Evolutionary conservation across 2,797 vertebrate genomes (phyloP), one percentile per base, ranked within the genome.

Genomic region (Cirrhinus molitorella): DNA sequence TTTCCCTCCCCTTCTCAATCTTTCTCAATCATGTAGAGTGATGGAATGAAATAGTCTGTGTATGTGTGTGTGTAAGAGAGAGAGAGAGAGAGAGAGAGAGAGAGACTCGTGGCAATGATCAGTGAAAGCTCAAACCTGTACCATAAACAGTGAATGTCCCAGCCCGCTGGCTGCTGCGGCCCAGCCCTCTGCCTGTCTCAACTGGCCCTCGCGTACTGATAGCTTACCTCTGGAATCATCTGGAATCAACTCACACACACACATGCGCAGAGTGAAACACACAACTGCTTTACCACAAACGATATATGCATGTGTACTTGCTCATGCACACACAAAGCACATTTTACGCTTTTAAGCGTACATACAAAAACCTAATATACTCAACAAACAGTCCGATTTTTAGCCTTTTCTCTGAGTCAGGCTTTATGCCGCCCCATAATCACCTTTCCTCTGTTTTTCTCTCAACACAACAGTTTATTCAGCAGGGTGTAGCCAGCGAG

Each of bases 191-290:
- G 89, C 98, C 12, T 98, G 98, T 96, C 63, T 89, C 92, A 95
- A 94, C 98, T 94, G 94, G 97, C 94, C 21, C 82, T 70, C 3
- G 19, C 86, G 89, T 89, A 92, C 92, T 96, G 95, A 97, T 95
- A 94, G 93, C 95, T 94, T 95, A 91, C 91, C 91, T 95, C 90
- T 95, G 96, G 96, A 97, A 97, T 98, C 96, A 93, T 95, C 95
- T 94, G 96, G 89, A 91, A 94, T 96, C 92, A 95, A 47, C 28
- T 40, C 45, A 23, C 55, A 71, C 61, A 75, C 51, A 40, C 53
- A 53, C 53, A 70, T 71, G 75, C 78, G 71, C 68, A 74, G 59
- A 79, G 17, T 68, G 43, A 55, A 68, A 68, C 53, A 79, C 57
- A 78, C 47, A 67, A 53, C 13, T 34, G 49, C 34, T 57, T 68